Conservation (phyloP, 1,140 invertebrate genomes). For the Delia radicum region DNA sequence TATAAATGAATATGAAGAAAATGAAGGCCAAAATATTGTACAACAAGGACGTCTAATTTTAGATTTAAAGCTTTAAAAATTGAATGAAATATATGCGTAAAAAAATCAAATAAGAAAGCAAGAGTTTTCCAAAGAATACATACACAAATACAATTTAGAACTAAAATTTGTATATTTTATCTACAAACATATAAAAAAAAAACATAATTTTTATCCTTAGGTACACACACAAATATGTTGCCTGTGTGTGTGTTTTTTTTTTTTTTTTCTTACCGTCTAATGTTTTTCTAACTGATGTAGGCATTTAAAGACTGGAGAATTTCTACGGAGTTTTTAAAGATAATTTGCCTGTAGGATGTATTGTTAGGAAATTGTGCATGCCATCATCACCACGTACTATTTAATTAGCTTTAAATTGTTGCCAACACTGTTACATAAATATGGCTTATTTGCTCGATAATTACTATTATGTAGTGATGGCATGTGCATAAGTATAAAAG, state of each 20-base stretch:
- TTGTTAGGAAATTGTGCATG: neutral
- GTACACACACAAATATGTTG: neutral
- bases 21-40: neutral
- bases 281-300: neutral
- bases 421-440: neutral
- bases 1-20: neutral
- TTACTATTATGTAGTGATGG: neutral
- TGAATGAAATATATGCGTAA: neutral
- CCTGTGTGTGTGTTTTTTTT: neutral
- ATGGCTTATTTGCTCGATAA: neutral
- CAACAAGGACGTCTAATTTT: neutral
- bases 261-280: neutral
- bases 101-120: neutral
- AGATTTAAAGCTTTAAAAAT: neutral
- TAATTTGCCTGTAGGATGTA: conserved; percentile 5
- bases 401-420: conserved; percentile 11
- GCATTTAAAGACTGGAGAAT: neutral
- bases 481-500: neutral
- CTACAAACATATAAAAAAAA: neutral
- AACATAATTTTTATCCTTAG: neutral
- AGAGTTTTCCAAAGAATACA: neutral
- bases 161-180: too few relatives aligned
- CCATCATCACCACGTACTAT: conserved; percentile 9
- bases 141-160: too few relatives aligned
- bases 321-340: neutral